These are phyloP conservation scores for Artemia franciscana DNA, from an alignment of 1,140 invertebrate species.

Conservation along the genomic window DNA sequence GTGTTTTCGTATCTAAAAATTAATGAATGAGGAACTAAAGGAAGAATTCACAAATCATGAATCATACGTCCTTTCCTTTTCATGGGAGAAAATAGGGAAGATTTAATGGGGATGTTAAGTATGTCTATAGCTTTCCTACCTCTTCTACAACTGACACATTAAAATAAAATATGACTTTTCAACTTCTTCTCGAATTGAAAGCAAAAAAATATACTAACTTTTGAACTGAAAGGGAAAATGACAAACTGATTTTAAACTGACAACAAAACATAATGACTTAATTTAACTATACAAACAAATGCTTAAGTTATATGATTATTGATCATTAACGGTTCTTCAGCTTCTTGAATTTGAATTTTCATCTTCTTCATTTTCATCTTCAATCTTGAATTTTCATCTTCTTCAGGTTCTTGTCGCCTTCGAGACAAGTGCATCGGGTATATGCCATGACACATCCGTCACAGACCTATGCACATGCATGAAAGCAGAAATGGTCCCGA, in stretches of 20 bases:
- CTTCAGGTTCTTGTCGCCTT: too few species aligned
- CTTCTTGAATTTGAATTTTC: background rate
- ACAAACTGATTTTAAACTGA: too few species aligned
- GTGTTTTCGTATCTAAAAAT: background rate
- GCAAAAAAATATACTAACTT: too few species aligned
- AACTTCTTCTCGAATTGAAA: too few species aligned
- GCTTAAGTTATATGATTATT: background rate
- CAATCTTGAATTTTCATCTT: background rate
- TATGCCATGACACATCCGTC: background rate
- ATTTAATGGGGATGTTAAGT: background rate
- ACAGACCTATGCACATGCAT: background rate
- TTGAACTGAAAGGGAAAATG: background rate
- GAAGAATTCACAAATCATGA: background rate
- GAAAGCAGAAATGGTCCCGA: background rate
- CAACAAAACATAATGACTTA: background rate
- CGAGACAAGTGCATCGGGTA: background rate
- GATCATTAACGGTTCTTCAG: background rate
- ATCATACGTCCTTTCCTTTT: background rate
- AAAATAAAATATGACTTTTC: background rate
- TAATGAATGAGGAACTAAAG: background rate
- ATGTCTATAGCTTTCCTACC: background rate
- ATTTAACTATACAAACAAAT: background rate
- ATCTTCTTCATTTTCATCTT: background rate
- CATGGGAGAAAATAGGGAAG: background rate
- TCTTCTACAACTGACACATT: too few species aligned